Percentiles rank a stretch among this genome's conserved stretches.
Conservation (phyloP, 1,140 invertebrate species). For the Pseudobourletiella spinata region DNA sequence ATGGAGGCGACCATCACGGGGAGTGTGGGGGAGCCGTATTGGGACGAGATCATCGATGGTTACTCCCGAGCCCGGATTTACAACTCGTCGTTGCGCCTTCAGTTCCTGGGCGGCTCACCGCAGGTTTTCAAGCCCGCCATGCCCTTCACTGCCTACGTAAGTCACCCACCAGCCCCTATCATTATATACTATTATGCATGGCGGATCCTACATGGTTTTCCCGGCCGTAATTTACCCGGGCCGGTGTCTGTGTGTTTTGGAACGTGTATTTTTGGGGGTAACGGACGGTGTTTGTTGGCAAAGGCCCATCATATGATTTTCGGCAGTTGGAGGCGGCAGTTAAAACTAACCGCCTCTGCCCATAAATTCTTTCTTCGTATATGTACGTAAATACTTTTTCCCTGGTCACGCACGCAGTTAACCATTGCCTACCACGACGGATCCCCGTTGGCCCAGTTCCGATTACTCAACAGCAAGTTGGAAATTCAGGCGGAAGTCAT, state of each 20-base stretch:
- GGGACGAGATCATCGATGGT: conserved; percentile 71
- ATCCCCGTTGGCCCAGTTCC: conserved; percentile 52
- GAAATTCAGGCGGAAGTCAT: conserved; percentile 43
- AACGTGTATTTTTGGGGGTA: too few relatives aligned
- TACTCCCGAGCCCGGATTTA: conserved; percentile 78
- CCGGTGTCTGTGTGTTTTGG: too few relatives aligned
- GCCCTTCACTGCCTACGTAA: conserved; percentile 69
- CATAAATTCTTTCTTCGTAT: too few relatives aligned
- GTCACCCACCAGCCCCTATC: conserved; percentile 41
- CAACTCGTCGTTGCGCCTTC: conserved; percentile 68
- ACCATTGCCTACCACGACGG: conserved; percentile 69
- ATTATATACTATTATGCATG: conserved; percentile 8
- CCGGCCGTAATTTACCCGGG: too few relatives aligned
- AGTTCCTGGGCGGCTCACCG: conserved; percentile 77
- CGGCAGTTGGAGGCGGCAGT: too few relatives aligned
- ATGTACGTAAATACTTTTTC: conserved; percentile 31
- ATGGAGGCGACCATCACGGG: conserved; percentile 80
- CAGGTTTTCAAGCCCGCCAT: conserved; percentile 91
- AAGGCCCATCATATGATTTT: too few relatives aligned
- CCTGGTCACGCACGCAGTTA: conserved; percentile 51
- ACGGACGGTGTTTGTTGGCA: too few relatives aligned
- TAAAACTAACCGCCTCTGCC: too few relatives aligned
- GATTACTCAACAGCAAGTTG: conserved; percentile 50
- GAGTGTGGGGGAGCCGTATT: conserved; percentile 78
- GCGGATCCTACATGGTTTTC: too few relatives aligned